Evolutionary conservation across 2,888 invertebrate species (phyloP).

Genomic region (Chymomyza caudatula): DNA sequence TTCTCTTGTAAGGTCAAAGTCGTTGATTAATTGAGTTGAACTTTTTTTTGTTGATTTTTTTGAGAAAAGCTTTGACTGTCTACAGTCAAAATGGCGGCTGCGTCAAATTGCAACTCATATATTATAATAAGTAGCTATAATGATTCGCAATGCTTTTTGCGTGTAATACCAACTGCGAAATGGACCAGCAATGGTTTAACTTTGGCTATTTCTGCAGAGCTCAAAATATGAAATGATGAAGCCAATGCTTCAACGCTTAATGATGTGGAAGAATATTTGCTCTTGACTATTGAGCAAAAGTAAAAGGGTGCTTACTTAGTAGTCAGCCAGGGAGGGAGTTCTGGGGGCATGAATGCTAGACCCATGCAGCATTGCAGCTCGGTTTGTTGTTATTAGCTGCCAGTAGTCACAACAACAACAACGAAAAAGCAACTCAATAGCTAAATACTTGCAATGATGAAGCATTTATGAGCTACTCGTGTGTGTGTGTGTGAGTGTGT

Average conservation of each 20-base stretch:
- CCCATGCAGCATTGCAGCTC: not conserved
- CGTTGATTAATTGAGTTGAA: conserved; percentile 59
- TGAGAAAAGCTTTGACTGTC: not conserved
- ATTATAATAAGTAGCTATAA: not conserved
- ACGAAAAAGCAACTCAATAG: not conserved
- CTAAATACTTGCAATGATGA: conserved; percentile 33
- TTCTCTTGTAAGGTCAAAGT: conserved; percentile 25
- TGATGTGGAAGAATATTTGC: conserved; percentile 59
- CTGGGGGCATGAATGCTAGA: too few relatives aligned
- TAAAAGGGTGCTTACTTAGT: not conserved
- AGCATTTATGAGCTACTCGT: conserved; percentile 30
- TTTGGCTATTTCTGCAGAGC: not conserved
- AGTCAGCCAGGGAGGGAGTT: not conserved
- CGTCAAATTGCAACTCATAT: conserved; percentile 16
- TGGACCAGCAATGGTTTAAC: not conserved
- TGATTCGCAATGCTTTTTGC: not conserved
- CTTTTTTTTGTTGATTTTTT: not conserved
- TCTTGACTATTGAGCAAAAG: conserved; percentile 40
- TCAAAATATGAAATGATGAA: not conserved
- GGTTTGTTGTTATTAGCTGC: not conserved
- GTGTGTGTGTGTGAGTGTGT: not conserved
- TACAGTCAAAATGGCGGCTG: not conserved
- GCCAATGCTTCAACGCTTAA: conserved; percentile 32
- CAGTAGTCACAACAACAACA: not conserved
- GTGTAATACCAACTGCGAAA: not conserved